These are phyloP conservation scores for Epinephelus malabaricus DNA, from an alignment of 2,797 vertebrate species.

Conservation along the genomic window DNA sequence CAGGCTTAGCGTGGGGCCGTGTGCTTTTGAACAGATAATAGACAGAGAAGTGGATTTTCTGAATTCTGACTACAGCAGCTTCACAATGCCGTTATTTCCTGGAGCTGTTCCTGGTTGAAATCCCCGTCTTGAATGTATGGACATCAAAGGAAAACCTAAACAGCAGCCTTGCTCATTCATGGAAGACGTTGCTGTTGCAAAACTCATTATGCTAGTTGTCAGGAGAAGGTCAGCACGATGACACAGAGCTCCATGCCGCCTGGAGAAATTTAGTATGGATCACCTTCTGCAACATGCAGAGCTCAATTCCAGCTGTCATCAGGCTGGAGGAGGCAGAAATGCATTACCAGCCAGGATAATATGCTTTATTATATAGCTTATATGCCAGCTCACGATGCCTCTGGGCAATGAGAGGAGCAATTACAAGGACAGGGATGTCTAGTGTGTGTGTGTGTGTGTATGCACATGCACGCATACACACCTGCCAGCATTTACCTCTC, in stretches of 20 bases:
- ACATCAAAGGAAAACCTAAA: constrained; percentile 60
- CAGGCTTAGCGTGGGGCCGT: too few relatives aligned
- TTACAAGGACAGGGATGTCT: constrained; percentile 77
- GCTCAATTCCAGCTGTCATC: constrained; percentile 83
- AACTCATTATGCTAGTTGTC: constrained; percentile 81
- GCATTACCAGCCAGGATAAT: constrained; percentile 81
- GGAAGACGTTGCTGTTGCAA: constrained; percentile 67
- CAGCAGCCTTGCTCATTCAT: constrained; percentile 64
- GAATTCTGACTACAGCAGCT: not conserved
- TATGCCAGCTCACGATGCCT: constrained; percentile 79
- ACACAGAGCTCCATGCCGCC: constrained; percentile 75
- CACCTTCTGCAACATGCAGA: constrained; percentile 72
- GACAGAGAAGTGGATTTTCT: constrained; percentile 7
- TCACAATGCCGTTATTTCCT: constrained; percentile 13
- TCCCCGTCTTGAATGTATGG: constrained; percentile 17
- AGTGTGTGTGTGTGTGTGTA: constrained; percentile 41
- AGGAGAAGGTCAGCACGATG: constrained; percentile 80
- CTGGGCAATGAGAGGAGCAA: constrained; percentile 79
- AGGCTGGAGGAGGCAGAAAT: constrained; percentile 78
- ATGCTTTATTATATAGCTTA: constrained; percentile 82
- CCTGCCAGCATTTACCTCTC: constrained; percentile 80
- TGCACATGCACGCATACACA: constrained; percentile 40
- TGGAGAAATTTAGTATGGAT: constrained; percentile 82
- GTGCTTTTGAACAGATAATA: not conserved
- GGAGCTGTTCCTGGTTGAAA: constrained; percentile 12